Base-by-base conservation (phyloP, 2,113 vertebrate genomes). In the Tachysurus fulvidraco region DNA sequence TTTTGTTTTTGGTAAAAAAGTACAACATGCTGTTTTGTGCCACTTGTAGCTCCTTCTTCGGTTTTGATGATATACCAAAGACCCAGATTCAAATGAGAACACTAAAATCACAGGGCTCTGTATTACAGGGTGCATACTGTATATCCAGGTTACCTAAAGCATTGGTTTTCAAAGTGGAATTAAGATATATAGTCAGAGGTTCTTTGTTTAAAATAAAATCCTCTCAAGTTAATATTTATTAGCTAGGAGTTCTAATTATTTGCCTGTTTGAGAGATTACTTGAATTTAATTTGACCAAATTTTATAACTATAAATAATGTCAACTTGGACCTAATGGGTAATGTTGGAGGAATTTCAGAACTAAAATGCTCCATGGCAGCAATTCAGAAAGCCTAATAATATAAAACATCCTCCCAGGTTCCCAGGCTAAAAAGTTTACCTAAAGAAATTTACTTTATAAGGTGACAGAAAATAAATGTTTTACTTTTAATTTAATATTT, bases 11-110 rank as follows among this genome's bases (percentile, higher is more conserved):
- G 16, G 30, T 46, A 13, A 46, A 74, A 74, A 74, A 46, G 9
- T 44, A 12, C 44, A 23, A 46, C 23, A 10, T 44, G 44, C 41
- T 19, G 21, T 74, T 41, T 50, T 74, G 11, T 67, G 64, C 16
- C 28, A 67, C 64, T 69, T 74, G 65, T 14, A 86, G 85, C 83
- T 44, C 83, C 83, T 83, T 87, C 85, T 88, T 30, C 54, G 88
- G 62, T 71, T 84, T 25, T 73, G 46, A 81, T 62, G 23, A 57
- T 77, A 8, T 67, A 19, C 30, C 54, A 54, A 65, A 62, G 50
- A 69, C 36, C 76, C 62, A 57, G 50, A 81, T 36, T 2, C 21
- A 9, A 79, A 50, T 69, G 13, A 60, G 44, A 78, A 46, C 64
- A n/a, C 81, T 71, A 50, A 69, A 50, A 57, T 83, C 13, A n/a